Conservation (phyloP, 1,140 invertebrate species). For the Drosophila tani region DNA sequence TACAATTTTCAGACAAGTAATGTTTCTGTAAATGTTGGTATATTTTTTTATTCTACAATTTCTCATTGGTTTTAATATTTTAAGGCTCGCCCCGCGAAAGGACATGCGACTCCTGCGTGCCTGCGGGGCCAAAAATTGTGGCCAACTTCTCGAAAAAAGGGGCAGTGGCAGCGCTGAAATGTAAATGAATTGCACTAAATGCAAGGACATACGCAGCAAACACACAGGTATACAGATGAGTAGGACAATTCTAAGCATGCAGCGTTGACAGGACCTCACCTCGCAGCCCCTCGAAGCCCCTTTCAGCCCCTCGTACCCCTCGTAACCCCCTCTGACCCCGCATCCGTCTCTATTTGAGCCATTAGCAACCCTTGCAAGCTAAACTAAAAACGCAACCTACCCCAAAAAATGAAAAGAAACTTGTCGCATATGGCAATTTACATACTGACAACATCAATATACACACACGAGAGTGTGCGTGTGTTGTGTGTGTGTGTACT, state of each 20-base stretch:
- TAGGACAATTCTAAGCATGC: conserved; percentile 54
- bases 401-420: conserved; percentile 68
- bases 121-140: conserved; percentile 38
- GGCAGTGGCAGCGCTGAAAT: conserved; percentile 67
- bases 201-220: conserved; percentile 77
- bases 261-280: conserved; percentile 57
- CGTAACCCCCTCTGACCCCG: background rate
- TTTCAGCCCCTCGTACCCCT: background rate
- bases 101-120: conserved; percentile 67
- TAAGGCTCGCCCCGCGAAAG: conserved; percentile 58
- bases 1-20: too few species aligned
- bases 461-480: background rate
- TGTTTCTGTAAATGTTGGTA: background rate
- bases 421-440: conserved; percentile 76
- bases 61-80: conserved; percentile 51
- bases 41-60: background rate
- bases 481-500: conserved; percentile 34
- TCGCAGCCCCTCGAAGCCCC: background rate
- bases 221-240: conserved; percentile 30
- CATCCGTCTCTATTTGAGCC: conserved; percentile 12
- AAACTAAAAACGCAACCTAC: conserved; percentile 69
- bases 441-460: conserved; percentile 76
- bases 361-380: conserved; percentile 68
- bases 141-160: conserved; percentile 25
- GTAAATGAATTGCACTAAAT: conserved; percentile 82